Evolutionary conservation across 1,140 invertebrate species (phyloP), one percentile per base, ranked within the genome.

Genomic region (Halyomorpha halys): DNA sequence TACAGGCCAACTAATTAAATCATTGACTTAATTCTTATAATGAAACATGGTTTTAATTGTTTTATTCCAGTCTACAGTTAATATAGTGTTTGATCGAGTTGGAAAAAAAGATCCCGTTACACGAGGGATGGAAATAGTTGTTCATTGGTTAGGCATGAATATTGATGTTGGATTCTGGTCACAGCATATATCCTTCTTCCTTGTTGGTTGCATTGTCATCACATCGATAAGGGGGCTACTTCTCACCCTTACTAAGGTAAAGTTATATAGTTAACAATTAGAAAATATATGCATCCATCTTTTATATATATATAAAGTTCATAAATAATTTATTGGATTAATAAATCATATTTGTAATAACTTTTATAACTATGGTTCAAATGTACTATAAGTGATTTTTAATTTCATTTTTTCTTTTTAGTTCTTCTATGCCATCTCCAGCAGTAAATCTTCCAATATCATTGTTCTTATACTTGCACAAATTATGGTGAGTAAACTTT

Each of bases 351-450:
- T n/a, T n/a, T n/a, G n/a, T n/a, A n/a, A n/a, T n/a, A n/a, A n/a
- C n/a, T n/a, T n/a, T n/a, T n/a, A n/a, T n/a, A n/a, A n/a, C n/a
- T n/a, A n/a, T n/a, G n/a, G n/a, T n/a, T n/a, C n/a, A n/a, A n/a
- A n/a, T n/a, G n/a, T 30, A 30, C 27, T 30, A 30, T 30, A 3
- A 3, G 8, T 30, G 3, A 8, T 39, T 39, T 39, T 13, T 39
- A 39, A 14, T 63, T 63, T 49, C n/a, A n/a, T n/a, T n/a, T 11
- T 5, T 27, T 39, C 53, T 75, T 84, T 86, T 51, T 78, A 97
- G 92, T 99, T 99, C 78, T 99, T 99, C 79, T 98, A 99, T 78
- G 94, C 95, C 70, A 97, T 99, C 72, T 98, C 97, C n/a, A 98
- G 94, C 69, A 96, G 90, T 66, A 98, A 98, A 78, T 98, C 94